Evolutionary conservation across 2,113 vertebrate genomes (phyloP).

Genomic region (Solea solea): DNA sequence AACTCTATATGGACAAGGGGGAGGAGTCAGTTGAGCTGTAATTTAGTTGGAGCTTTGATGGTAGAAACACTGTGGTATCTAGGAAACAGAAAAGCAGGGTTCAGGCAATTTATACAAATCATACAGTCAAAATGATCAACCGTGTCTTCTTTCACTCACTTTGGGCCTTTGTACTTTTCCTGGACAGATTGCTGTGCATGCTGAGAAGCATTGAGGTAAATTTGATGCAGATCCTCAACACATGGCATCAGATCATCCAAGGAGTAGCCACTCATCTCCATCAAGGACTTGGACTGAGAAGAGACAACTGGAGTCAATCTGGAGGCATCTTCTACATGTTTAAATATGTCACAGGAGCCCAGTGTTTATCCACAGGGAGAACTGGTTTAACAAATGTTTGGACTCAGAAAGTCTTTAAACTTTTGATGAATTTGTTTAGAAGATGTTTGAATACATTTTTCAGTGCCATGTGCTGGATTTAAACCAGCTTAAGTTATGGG

Average conservation of each 20-base stretch:
- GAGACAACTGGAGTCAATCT: neutral
- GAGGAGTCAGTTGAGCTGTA: conserved; percentile 67
- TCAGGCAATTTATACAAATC: neutral
- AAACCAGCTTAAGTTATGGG: too few species aligned
- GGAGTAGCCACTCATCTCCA: conserved; percentile 85
- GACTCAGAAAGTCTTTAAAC: too few species aligned
- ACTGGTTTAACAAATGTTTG: too few species aligned
- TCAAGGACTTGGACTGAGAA: conserved; percentile 85
- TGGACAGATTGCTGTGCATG: conserved; percentile 94
- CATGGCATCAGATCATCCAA: conserved; percentile 91
- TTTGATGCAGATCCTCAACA: conserved; percentile 88
- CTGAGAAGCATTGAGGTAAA: conserved; percentile 87
- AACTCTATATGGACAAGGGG: conserved; percentile 23
- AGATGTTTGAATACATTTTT: too few species aligned
- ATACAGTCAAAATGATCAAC: neutral
- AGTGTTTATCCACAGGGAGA: too few species aligned
- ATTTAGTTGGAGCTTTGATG: conserved; percentile 85
- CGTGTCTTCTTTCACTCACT: conserved; percentile 80
- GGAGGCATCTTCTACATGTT: neutral
- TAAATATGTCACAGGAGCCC: neutral
- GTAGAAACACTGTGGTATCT: conserved; percentile 92
- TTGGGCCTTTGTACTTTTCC: conserved; percentile 94
- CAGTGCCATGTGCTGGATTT: too few species aligned
- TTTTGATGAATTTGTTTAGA: too few species aligned
- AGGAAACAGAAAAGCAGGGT: neutral